A percentile compares a stretch with the other conserved stretches of the same genome.
Conservation (phyloP, 2,113 vertebrate genomes). For the Rhynchopsitta pachyrhyncha region DNA sequence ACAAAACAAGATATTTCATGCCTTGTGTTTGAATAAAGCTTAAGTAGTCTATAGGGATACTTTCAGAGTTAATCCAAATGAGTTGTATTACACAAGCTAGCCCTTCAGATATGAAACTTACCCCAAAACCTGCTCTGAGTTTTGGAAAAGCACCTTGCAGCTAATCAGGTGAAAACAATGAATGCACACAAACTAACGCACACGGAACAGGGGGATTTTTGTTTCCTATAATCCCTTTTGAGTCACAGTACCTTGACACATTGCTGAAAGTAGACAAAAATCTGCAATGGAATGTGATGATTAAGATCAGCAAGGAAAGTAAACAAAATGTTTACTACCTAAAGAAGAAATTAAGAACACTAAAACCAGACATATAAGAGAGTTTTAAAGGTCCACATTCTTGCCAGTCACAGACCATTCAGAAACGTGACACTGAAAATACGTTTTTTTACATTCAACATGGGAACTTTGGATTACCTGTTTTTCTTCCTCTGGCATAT, state of each 20-base stretch:
- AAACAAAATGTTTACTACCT: neutral
- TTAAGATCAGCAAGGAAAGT: neutral
- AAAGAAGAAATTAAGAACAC: neutral
- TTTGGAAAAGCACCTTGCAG: neutral
- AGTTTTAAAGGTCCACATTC: neutral
- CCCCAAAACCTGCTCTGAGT: neutral
- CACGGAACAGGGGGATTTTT: neutral
- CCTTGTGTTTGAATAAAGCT: neutral
- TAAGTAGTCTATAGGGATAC: neutral
- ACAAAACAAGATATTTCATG: neutral
- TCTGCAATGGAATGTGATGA: neutral
- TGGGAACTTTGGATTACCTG: slow-evolving; percentile 65
- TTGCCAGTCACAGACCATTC: neutral
- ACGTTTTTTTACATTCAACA: neutral
- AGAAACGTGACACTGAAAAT: neutral
- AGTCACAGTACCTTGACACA: neutral
- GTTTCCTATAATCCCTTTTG: neutral
- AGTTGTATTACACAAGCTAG: neutral
- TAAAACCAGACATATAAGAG: neutral
- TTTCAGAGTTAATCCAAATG: neutral
- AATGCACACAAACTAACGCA: neutral
- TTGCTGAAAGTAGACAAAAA: neutral
- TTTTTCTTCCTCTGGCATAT: slow-evolving; percentile 81
- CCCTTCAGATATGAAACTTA: neutral
- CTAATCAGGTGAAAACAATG: neutral